phyloP scores from a whole-genome alignment of 92 coral and sea anemone genomes.

The Phenganax subtilis region DNA sequence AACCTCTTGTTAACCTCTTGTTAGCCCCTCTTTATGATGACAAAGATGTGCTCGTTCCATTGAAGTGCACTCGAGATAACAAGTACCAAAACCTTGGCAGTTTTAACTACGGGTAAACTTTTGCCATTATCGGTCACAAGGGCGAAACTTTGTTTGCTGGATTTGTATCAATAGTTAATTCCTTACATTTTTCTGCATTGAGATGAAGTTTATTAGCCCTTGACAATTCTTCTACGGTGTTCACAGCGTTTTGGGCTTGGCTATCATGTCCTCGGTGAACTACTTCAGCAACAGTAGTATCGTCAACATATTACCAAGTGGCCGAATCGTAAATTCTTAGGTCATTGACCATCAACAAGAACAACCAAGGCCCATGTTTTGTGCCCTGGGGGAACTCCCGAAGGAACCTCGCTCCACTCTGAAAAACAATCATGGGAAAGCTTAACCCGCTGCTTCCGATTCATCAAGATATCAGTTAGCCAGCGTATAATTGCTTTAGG shows the following conservation, averaged over 20 bases:
- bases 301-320: conserved; percentile 21
- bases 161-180: conserved; percentile 19
- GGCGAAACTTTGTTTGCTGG: conserved; percentile 2
- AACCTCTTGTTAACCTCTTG: too few species aligned
- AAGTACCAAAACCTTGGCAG: conserved; percentile 17
- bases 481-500: conserved; percentile 16
- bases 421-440: background rate
- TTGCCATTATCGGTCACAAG: conserved; percentile 13
- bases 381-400: conserved; percentile 28
- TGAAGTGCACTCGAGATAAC: conserved; percentile 24
- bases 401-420: conserved; percentile 12
- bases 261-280: background rate
- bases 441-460: conserved; percentile 8
- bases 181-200: conserved; percentile 39
- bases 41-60: conserved; percentile 32
- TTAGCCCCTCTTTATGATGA: conserved; percentile 22
- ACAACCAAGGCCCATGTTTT: conserved; percentile 24
- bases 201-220: conserved; percentile 23
- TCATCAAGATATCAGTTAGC: background rate
- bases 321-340: background rate
- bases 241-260: conserved; percentile 6
- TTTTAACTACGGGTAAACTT: conserved; percentile 6
- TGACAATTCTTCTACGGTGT: conserved; percentile 17
- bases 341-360: conserved; percentile 18
- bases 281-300: conserved; percentile 21